These are phyloP conservation scores for Clarias gariepinus DNA, from an alignment of 2,113 vertebrate species.

Conservation along the genomic window DNA sequence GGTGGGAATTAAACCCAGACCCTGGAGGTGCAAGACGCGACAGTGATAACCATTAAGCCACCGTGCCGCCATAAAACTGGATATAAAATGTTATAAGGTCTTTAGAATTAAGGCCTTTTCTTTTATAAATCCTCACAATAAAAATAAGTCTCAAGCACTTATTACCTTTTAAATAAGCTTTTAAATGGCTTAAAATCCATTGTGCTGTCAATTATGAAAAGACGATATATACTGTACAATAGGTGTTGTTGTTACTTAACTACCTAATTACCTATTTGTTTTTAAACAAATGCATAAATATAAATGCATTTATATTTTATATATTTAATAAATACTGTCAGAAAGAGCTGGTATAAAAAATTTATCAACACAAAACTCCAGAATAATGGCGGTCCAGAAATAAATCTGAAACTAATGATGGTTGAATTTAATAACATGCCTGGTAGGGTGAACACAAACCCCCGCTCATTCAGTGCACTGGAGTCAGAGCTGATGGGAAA, in stretches of 20 bases:
- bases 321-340: background rate
- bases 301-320: background rate
- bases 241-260: background rate
- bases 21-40: too few species aligned
- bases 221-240: too few species aligned
- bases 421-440: background rate
- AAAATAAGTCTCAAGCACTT: background rate
- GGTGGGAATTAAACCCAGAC: too few species aligned
- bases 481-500: background rate
- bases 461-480: background rate
- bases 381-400: background rate
- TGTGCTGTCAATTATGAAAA: background rate
- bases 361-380: background rate
- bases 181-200: background rate
- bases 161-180: too few species aligned
- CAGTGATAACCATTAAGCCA: too few species aligned
- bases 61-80: too few species aligned
- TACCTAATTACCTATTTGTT: background rate
- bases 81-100: background rate
- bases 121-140: background rate
- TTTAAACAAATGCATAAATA: background rate
- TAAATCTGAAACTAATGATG: background rate
- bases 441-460: background rate
- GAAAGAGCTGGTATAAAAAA: background rate
- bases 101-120: background rate